Percentiles rank a stretch among this genome's conserved stretches.
Conservation (phyloP, 1,140 invertebrate species). For the Magallana gigas region DNA sequence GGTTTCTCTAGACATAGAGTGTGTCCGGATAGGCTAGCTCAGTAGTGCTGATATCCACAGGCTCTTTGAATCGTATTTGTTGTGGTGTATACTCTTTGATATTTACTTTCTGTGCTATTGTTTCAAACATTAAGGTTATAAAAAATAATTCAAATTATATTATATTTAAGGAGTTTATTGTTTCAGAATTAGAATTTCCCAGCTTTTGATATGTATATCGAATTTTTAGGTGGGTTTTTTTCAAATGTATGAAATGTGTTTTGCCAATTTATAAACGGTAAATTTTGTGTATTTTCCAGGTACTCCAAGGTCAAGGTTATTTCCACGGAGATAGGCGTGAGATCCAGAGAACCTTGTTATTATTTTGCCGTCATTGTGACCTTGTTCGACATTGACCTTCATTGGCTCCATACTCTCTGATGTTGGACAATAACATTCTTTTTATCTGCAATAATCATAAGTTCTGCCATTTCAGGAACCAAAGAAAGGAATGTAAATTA, state of each 20-base stretch:
- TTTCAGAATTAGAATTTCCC: too few relatives aligned
- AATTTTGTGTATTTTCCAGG: not conserved
- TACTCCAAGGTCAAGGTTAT: conserved; percentile 31
- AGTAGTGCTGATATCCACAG: too few relatives aligned
- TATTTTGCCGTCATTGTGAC: not conserved
- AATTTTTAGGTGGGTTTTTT: not conserved
- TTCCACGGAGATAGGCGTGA: not conserved
- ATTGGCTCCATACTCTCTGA: too few relatives aligned
- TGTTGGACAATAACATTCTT: too few relatives aligned
- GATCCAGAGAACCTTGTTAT: not conserved
- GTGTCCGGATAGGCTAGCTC: too few relatives aligned
- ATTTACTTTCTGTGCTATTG: not conserved
- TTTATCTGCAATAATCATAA: not conserved
- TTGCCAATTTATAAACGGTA: not conserved
- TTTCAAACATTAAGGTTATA: not conserved
- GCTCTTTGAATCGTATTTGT: too few relatives aligned
- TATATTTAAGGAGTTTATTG: not conserved
- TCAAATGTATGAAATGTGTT: not conserved
- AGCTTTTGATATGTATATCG: not conserved
- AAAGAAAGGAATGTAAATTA: not conserved
- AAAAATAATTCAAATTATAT: not conserved
- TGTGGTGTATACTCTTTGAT: not conserved
- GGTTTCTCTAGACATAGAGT: too few relatives aligned
- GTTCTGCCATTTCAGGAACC: not conserved
- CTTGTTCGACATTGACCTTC: not conserved